Conservation (phyloP, 37 sponge, comb jelly and placozoan genomes). For the Oopsacas minuta region DNA sequence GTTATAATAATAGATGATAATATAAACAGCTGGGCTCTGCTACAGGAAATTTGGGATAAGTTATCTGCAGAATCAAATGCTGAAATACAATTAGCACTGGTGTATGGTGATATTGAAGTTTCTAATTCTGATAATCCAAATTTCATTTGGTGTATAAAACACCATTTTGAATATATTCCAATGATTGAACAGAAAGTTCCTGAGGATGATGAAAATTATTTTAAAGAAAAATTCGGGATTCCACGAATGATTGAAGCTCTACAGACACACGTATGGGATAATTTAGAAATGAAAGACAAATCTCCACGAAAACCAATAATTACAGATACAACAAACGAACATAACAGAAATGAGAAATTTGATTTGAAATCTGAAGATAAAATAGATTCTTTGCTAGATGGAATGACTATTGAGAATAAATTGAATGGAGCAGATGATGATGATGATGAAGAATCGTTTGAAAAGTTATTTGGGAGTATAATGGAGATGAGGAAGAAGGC, state of each 20-base stretch:
- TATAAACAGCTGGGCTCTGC: background rate
- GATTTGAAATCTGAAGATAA: background rate
- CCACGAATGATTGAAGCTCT: background rate
- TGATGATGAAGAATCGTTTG: background rate
- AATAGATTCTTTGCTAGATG: background rate
- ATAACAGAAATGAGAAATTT: background rate
- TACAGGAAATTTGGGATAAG: background rate
- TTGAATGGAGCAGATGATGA: background rate
- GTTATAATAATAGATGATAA: background rate
- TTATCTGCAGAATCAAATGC: background rate
- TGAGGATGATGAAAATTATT: background rate
- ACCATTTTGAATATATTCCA: background rate
- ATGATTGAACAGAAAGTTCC: background rate
- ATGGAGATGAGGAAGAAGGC: background rate
- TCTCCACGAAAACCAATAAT: background rate
- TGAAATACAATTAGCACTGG: background rate
- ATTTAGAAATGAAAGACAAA: background rate
- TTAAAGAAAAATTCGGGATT: background rate
- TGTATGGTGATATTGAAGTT: background rate
- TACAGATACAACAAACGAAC: background rate
- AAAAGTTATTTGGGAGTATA: background rate
- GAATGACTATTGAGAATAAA: background rate
- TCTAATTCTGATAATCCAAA: slow-evolving; percentile 1
- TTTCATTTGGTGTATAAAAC: background rate
- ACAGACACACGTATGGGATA: background rate